A percentile compares a stretch with the other conserved stretches of the same genome.
These are phyloP conservation scores for Chaunax sp. DNA, from an alignment of 2,797 vertebrate species.

Conservation along the genomic window DNA sequence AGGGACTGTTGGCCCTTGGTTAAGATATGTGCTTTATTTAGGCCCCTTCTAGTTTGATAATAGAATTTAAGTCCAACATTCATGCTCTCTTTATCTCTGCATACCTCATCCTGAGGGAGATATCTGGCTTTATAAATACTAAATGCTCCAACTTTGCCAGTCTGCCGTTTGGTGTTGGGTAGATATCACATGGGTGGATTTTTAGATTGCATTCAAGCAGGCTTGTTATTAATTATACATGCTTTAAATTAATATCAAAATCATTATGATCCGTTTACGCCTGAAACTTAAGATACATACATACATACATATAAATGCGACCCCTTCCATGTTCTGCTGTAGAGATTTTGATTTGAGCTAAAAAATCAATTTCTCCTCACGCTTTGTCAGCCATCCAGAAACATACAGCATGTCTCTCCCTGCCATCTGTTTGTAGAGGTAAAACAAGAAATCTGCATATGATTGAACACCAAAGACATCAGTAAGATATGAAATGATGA, in stretches of 20 bases:
- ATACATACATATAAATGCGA: conserved; percentile 17
- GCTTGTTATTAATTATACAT: too few relatives aligned
- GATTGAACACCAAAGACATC: conserved; percentile 66
- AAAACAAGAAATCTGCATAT: conserved; percentile 65
- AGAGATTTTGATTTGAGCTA: conserved; percentile 31
- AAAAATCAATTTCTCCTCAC: conserved; percentile 21
- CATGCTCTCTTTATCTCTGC: too few relatives aligned
- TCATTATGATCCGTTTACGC: neutral
- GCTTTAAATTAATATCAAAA: conserved; percentile 1
- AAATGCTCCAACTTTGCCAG: too few relatives aligned
- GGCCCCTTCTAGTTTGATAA: neutral
- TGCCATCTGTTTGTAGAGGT: conserved; percentile 63
- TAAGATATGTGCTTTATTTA: too few relatives aligned
- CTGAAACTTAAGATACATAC: neutral
- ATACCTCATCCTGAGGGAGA: neutral
- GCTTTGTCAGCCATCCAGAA: conserved; percentile 49
- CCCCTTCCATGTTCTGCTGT: neutral
- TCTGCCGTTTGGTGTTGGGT: neutral
- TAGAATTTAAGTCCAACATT: too few relatives aligned
- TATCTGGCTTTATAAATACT: too few relatives aligned
- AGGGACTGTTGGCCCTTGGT: too few relatives aligned
- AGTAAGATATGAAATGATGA: conserved; percentile 63
- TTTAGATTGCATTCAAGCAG: too few relatives aligned
- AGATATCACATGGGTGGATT: neutral
- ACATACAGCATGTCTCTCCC: conserved; percentile 38